phyloP scores from a whole-genome alignment of 2,888 invertebrate genomes.

The Erannis defoliaria region DNA sequence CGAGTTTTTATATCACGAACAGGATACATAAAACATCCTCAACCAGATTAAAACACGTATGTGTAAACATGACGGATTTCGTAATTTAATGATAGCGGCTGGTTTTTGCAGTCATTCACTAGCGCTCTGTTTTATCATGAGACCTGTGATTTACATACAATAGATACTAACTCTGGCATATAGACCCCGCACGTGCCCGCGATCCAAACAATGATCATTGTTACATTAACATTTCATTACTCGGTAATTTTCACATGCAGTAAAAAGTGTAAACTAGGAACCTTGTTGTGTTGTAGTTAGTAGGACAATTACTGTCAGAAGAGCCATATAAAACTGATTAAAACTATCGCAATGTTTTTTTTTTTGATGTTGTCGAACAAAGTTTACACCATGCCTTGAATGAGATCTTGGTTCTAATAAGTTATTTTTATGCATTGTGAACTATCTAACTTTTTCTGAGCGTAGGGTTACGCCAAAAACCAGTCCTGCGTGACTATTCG shows the following conservation, averaged over 20 bases:
- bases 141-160: slow-evolving; percentile 78
- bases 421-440: too few species aligned
- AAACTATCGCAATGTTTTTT: too few species aligned
- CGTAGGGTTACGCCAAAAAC: too few species aligned
- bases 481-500: too few species aligned
- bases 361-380: too few species aligned
- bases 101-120: slow-evolving; percentile 36
- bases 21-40: slow-evolving; percentile 24
- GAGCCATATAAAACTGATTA: not conserved
- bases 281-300: slow-evolving; percentile 25
- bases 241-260: slow-evolving; percentile 49
- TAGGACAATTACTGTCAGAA: not conserved
- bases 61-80: slow-evolving; percentile 13
- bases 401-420: too few species aligned
- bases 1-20: slow-evolving; percentile 11
- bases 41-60: slow-evolving; percentile 15
- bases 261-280: slow-evolving; percentile 51
- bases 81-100: slow-evolving; percentile 17
- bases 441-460: too few species aligned
- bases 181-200: slow-evolving; percentile 76
- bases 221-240: slow-evolving; percentile 61
- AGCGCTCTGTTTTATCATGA: slow-evolving; percentile 55
- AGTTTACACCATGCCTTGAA: too few species aligned
- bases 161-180: slow-evolving; percentile 58
- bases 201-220: slow-evolving; percentile 76